Base-by-base conservation (phyloP, 2,113 vertebrate species). In the Oophaga pumilio region DNA sequence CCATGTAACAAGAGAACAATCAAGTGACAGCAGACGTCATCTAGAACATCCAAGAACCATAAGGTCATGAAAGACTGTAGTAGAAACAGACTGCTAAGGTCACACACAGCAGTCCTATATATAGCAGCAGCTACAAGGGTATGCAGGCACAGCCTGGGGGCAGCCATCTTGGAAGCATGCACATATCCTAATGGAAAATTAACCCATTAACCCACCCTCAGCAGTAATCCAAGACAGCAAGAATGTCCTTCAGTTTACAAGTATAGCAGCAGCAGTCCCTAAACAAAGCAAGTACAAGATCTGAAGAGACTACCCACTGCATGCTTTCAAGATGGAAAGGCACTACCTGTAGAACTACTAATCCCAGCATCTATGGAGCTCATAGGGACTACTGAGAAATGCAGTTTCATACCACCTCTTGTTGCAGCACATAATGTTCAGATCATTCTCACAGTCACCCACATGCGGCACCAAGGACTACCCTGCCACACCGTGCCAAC, bases 131-230 rank as follows among this genome's bases (percentile, higher is more conserved):
- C 49, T 68, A 52, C 76, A 79, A 14, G 64, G 22, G 33, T 24
- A 77, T 79, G 60, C 69, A 71, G 22, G 84, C 28, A 2, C 52
- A 14, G 43, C 20, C 4, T 50, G 77, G 64, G 64, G 85, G 85
- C 77, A 12, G 85, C 76, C 85, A 87, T 87, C 62, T 87, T 87
- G 50, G 6, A 49, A 87, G 85, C 85, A 80, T 78, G 76, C 59
- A 53, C 20, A 13, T 56, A 24, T 22, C 28, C 57, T 17, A 26
- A 43, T 17, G 4, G 20, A 49, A 53, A 68, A 15, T 28, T 6
- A 57, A 20, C 18, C 20, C 26, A 4, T 62, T 22, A n/a, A n/a
- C n/a, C n/a, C n/a, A n/a, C 20, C 17, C 11, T 17, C 14, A 28
- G 11, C 13, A 79, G 17, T 8, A 50, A 22, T 20, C 43, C 18